These are phyloP conservation scores for Saturnia japonica DNA, from an alignment of 2,888 invertebrate species.

Conservation along the genomic window DNA sequence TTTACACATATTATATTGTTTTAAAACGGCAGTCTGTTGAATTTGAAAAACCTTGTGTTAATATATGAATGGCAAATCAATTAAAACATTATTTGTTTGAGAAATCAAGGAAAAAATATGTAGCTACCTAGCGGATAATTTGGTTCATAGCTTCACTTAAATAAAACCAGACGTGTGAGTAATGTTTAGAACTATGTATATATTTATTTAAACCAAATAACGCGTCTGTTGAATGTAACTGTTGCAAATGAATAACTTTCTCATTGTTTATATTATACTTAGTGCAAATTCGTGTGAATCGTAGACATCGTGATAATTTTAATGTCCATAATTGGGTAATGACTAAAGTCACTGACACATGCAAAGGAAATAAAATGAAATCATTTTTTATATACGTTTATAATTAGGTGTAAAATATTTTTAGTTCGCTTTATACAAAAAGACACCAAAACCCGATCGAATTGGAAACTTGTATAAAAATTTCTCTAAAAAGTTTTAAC, in stretches of 20 bases:
- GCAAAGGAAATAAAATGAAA: neutral
- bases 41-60: neutral
- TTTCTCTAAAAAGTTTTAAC: neutral
- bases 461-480: too few relatives aligned
- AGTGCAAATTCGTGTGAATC: slow-evolving; percentile 49
- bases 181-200: neutral
- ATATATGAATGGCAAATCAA: neutral
- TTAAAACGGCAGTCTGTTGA: too few relatives aligned
- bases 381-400: neutral
- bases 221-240: neutral
- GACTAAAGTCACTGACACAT: neutral
- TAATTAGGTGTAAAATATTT: neutral
- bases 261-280: neutral
- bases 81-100: neutral
- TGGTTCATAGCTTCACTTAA: slow-evolving; percentile 3
- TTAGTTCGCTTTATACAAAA: neutral
- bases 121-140: neutral
- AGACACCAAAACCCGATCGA: too few relatives aligned
- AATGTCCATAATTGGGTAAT: neutral
- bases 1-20: too few relatives aligned
- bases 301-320: neutral
- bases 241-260: slow-evolving; percentile 8
- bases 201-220: slow-evolving; percentile 3
- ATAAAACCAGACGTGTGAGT: slow-evolving; percentile 8
- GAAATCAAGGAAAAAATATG: neutral